A percentile compares a stretch with the other conserved stretches of the same genome.
These are phyloP conservation scores for Drosophila orena DNA, from an alignment of 1,140 invertebrate genomes.

Conservation along the genomic window DNA sequence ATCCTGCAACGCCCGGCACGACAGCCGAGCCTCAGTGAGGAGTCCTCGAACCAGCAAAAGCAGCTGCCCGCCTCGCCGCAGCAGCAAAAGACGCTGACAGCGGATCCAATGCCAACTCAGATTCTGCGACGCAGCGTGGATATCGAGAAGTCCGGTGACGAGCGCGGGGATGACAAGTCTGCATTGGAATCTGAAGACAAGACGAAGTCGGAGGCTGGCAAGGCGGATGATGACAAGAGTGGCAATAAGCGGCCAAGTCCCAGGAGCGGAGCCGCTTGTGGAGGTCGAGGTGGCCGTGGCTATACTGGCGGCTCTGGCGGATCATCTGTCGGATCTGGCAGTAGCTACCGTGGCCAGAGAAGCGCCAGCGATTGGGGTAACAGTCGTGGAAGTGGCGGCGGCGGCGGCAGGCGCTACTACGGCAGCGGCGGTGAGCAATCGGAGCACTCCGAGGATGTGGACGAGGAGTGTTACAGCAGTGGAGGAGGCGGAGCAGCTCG, in stretches of 20 bases:
- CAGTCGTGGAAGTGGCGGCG: conserved; percentile 39
- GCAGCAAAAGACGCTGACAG: conserved; percentile 37
- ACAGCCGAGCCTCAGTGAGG: conserved; percentile 79
- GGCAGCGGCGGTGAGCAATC: conserved; percentile 68
- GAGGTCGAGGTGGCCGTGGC: conserved; percentile 42
- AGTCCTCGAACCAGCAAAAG: conserved; percentile 35
- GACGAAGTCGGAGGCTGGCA: conserved; percentile 29
- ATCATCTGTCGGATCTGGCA: conserved; percentile 75
- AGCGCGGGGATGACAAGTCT: conserved; percentile 39
- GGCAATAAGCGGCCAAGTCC: conserved; percentile 72
- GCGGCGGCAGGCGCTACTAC: conserved; percentile 61
- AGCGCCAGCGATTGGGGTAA: conserved; percentile 67
- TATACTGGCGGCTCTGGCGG: conserved; percentile 45
- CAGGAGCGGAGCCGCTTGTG: conserved; percentile 78
- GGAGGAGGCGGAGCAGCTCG: conserved; percentile 50
- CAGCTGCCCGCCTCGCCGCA: conserved; percentile 25
- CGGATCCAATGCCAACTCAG: conserved; percentile 67
- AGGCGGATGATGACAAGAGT: conserved; percentile 11
- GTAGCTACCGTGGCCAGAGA: conserved; percentile 61
- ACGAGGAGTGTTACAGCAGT: conserved; percentile 76
- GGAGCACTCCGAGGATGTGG: conserved; percentile 76
- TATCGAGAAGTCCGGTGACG: conserved; percentile 41
- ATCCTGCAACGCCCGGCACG: conserved; percentile 77
- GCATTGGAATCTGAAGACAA: conserved; percentile 35
- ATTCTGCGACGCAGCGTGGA: conserved; percentile 72